Evolutionary conservation across 2,797 vertebrate species (phyloP).

Genomic region (Discoglossus pictus): DNA sequence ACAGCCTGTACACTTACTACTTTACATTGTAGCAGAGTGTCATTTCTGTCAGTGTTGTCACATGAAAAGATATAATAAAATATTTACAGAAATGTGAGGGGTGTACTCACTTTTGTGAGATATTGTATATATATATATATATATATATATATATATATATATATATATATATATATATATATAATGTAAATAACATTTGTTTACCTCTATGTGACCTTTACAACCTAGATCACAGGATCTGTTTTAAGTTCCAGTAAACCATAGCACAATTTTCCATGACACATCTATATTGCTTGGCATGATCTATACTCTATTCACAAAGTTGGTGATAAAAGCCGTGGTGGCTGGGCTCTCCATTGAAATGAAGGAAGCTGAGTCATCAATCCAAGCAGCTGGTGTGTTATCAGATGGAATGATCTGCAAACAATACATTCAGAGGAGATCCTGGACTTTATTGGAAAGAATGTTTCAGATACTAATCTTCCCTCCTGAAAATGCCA

Average conservation of each 20-base stretch:
- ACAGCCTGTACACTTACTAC: no score
- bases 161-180: no score
- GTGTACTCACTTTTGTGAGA: no score
- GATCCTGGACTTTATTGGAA: constrained; percentile 7
- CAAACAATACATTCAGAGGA: neutral
- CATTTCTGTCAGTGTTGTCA: no score
- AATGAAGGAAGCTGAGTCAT: constrained; percentile 63
- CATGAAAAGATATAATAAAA: no score
- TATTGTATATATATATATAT: no score
- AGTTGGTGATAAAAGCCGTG: constrained; percentile 59
- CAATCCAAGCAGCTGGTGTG: constrained; percentile 60
- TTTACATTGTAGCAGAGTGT: no score
- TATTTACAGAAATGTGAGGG: no score
- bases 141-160: no score
- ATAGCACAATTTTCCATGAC: constrained; percentile 39
- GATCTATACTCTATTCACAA: constrained; percentile 53
- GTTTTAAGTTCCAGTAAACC: constrained; percentile 29
- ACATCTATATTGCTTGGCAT: constrained; percentile 49
- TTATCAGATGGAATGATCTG: constrained; percentile 59
- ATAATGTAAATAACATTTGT: no score
- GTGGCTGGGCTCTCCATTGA: constrained; percentile 62
- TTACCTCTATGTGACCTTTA: constrained; percentile 25
- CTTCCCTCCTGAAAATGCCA: fast-evolving
- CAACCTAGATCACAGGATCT: neutral
- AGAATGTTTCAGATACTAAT: fast-evolving